These are phyloP conservation scores for Noturus placidus DNA, from an alignment of 2,113 vertebrate species.

Conservation along the genomic window DNA sequence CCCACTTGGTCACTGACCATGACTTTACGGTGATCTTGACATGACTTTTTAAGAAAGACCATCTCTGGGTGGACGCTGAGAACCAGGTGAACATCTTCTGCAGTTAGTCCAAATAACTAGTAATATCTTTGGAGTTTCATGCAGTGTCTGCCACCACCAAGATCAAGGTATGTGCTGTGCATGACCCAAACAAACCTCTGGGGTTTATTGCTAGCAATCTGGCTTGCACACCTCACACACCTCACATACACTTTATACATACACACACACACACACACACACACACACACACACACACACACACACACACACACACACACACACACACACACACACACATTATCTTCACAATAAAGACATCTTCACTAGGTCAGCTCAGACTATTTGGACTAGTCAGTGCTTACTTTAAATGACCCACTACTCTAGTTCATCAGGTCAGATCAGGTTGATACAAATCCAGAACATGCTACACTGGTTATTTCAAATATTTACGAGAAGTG, in stretches of 20 bases:
- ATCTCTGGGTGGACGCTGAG: too few species aligned
- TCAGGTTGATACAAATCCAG: neutral
- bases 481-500: neutral
- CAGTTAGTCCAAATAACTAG: slow-evolving; percentile 31
- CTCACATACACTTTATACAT: too few species aligned
- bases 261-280: too few species aligned
- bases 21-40: too few species aligned
- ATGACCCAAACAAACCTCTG: neutral
- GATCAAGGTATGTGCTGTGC: neutral
- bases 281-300: too few species aligned
- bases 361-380: neutral
- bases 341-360: neutral
- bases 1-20: too few species aligned
- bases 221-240: slow-evolving; percentile 2
- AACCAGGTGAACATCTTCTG: too few species aligned
- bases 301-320: too few species aligned
- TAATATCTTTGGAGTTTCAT: slow-evolving; percentile 31
- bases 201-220: neutral
- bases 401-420: neutral
- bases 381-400: neutral
- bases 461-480: neutral
- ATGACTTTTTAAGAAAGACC: too few species aligned
- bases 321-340: too few species aligned
- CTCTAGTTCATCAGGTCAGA: neutral
- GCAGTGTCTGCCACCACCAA: neutral